Conservation (phyloP, 1,140 invertebrate species). For the Teleopsis dalmanni region DNA sequence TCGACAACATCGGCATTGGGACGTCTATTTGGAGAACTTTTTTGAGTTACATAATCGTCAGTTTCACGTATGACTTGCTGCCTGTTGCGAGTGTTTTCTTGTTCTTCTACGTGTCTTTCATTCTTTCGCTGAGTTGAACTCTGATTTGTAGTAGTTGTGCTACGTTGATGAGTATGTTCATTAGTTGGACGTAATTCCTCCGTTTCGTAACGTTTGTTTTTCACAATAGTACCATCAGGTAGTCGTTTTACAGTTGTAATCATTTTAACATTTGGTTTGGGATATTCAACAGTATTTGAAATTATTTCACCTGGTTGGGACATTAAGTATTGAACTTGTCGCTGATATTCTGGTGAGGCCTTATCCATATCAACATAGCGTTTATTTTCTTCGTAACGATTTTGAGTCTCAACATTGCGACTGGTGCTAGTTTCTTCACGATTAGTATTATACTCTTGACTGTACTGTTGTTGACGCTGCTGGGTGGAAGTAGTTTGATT, state of each 20-base stretch:
- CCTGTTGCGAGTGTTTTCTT: constrained; percentile 6
- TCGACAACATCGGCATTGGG: constrained; percentile 24
- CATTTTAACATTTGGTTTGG: constrained; percentile 55
- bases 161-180: constrained; percentile 11
- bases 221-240: constrained; percentile 57
- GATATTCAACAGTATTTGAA: constrained; percentile 52
- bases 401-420: constrained; percentile 32
- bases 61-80: constrained; percentile 11
- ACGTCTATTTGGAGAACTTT: background rate
- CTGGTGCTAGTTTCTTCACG: constrained; percentile 29
- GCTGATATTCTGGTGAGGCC: constrained; percentile 38
- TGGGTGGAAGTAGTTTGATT: constrained; percentile 1
- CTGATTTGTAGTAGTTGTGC: constrained; percentile 9
- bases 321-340: constrained; percentile 37
- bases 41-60: background rate
- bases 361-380: constrained; percentile 42
- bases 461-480: constrained; percentile 3
- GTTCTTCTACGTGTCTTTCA: constrained; percentile 15
- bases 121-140: constrained; percentile 14
- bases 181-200: constrained; percentile 28
- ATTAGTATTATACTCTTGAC: constrained; percentile 18
- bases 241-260: constrained; percentile 55
- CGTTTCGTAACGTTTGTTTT: constrained; percentile 56
- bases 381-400: constrained; percentile 36
- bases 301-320: constrained; percentile 44